Evolutionary conservation across 2,797 vertebrate genomes (phyloP).

Genomic region (Lepilemur ruficaudatus): DNA sequence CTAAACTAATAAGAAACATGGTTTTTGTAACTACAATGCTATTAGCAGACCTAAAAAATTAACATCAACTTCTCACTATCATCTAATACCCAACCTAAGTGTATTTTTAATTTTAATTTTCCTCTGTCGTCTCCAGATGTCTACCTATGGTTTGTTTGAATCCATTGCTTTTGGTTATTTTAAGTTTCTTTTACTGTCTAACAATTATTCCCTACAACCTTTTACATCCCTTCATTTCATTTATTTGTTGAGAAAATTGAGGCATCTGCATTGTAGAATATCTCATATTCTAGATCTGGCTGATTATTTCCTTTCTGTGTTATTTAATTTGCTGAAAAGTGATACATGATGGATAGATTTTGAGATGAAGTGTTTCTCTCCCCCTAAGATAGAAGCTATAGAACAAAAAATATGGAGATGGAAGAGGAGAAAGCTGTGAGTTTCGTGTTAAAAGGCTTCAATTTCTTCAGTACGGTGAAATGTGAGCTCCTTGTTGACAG

Average conservation of each 20-base stretch:
- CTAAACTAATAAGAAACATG: not conserved
- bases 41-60: not conserved
- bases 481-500: not conserved
- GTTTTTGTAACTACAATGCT: not conserved
- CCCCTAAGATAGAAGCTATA: not conserved
- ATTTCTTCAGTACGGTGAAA: not conserved
- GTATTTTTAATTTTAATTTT: not conserved
- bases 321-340: not conserved
- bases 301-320: constrained; percentile 10
- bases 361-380: not conserved
- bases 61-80: not conserved
- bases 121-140: not conserved
- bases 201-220: not conserved
- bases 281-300: not conserved
- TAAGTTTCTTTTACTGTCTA: not conserved
- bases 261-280: not conserved
- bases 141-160: not conserved
- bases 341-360: not conserved
- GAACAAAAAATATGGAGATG: not conserved
- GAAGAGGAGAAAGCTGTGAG: not conserved
- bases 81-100: not conserved
- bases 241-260: constrained; percentile 1
- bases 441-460: not conserved
- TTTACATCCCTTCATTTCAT: not conserved
- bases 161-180: not conserved